Evolutionary conservation across 2,797 vertebrate species (phyloP).

Genomic region (Ceryle rudis): DNA sequence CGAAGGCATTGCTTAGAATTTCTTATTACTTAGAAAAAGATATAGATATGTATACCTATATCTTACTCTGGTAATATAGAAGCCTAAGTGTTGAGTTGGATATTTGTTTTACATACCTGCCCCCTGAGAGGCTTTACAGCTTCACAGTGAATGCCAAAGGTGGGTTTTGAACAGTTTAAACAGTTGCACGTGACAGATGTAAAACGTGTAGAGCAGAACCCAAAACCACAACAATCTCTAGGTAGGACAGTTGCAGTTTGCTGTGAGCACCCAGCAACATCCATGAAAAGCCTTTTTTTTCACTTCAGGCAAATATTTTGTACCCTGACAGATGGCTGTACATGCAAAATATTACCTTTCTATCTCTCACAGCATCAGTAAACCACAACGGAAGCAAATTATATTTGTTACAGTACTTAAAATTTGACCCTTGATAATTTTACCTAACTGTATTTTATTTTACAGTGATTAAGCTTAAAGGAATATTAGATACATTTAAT

Average conservation of each 20-base stretch:
- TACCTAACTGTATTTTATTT: not conserved
- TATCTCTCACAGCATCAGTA: not conserved
- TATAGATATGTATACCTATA: not conserved
- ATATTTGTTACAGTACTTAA: not conserved
- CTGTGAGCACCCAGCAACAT: not conserved
- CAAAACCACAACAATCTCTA: not conserved
- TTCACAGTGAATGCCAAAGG: not conserved
- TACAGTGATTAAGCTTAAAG: not conserved
- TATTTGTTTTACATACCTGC: not conserved
- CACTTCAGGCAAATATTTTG: not conserved
- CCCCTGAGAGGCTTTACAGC: not conserved
- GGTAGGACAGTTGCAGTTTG: fast-evolving
- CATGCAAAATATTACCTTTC: not conserved
- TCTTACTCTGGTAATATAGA: not conserved
- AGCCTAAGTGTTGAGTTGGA: not conserved
- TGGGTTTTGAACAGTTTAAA: not conserved
- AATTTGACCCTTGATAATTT: not conserved
- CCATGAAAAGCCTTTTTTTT: not conserved
- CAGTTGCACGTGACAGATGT: not conserved
- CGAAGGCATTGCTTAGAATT: not conserved
- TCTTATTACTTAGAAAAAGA: not conserved
- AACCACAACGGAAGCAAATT: not conserved
- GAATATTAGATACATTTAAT: not conserved
- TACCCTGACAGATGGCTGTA: not conserved
- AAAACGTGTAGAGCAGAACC: not conserved